Evolutionary conservation across 2,888 invertebrate species (phyloP), one percentile per base, ranked within the genome.

Genomic region (Dynastes maya): DNA sequence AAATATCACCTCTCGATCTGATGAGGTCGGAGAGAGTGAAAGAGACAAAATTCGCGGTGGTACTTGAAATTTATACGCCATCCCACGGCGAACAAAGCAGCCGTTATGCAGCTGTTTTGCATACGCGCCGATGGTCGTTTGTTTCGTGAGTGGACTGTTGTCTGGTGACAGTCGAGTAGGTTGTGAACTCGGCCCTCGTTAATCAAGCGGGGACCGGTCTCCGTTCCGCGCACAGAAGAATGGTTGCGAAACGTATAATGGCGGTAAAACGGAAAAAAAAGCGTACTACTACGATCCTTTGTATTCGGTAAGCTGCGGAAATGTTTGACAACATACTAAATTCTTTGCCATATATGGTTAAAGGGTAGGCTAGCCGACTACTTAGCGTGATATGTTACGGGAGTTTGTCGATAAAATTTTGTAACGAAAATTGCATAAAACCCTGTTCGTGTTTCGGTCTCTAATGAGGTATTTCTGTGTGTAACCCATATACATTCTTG

Each of bases 71-170:
- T 68, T 77, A 79, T 79, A 45, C 78, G 71, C 71, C 71, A 76
- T 78, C 80, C 79, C 80, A 79, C 75, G 72, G 65, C 79, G 77
- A 77, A 79, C 80, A 80, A 82, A 79, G 76, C 78, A 72, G 74
- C 76, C 71, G 72, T 78, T 78, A 51, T 63, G 76, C 81, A 80
- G 80, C 81, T 81, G 80, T 58, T 80, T 80, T 81, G 78, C 81
- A 82, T 81, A 75, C 77, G 72, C 64, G 75, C 80, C 77, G 76
- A 79, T 78, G 76, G 70, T 65, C 76, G 79, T 79, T 79, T 80
- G 78, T 80, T 79, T 74, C 77, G 72, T 79, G 76, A 77, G 77
- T 77, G 77, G 77, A 68, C 71, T 61, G 78, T 76, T 76, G 68
- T 79, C 71, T 75, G 70, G 80, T 79, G 78, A 80, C 81, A 78